A percentile compares a stretch with the other conserved stretches of the same genome.
These are phyloP conservation scores for Drosophila nikananu DNA, from an alignment of 1,140 invertebrate genomes.

Conservation along the genomic window DNA sequence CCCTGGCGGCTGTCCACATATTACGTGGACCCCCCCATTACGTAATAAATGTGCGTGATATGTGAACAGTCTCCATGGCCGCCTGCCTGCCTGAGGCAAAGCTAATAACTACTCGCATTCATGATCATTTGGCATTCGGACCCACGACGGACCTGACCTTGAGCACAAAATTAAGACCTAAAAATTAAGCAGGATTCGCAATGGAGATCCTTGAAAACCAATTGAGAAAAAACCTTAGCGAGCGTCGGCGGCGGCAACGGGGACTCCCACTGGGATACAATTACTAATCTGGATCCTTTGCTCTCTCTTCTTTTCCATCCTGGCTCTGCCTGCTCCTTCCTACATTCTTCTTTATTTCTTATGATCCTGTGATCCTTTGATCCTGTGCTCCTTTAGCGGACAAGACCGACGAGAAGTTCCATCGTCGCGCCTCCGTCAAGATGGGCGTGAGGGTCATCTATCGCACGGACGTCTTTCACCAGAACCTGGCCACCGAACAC, in stretches of 20 bases:
- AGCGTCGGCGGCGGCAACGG: constrained; percentile 54
- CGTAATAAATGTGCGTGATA: too few species aligned
- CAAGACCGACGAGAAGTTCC: constrained; percentile 83
- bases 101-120: constrained; percentile 22
- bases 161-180: constrained; percentile 13
- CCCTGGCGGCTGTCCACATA: background rate
- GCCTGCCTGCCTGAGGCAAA: constrained; percentile 50
- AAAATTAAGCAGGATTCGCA: constrained; percentile 17
- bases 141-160: constrained; percentile 18
- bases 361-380: background rate
- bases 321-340: background rate
- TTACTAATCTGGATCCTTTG: background rate
- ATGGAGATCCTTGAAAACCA: constrained; percentile 28
- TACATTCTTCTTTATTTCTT: background rate
- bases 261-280: background rate
- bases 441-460: constrained; percentile 83
- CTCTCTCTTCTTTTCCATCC: background rate
- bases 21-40: background rate
- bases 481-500: constrained; percentile 56
- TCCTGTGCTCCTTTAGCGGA: constrained; percentile 56
- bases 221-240: constrained; percentile 19
- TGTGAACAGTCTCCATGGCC: background rate
- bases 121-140: constrained; percentile 64
- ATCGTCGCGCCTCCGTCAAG: constrained; percentile 79
- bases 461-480: constrained; percentile 78